Evolutionary conservation across 2,113 vertebrate genomes (phyloP).

Genomic region (Eudyptes chrysolophus): DNA sequence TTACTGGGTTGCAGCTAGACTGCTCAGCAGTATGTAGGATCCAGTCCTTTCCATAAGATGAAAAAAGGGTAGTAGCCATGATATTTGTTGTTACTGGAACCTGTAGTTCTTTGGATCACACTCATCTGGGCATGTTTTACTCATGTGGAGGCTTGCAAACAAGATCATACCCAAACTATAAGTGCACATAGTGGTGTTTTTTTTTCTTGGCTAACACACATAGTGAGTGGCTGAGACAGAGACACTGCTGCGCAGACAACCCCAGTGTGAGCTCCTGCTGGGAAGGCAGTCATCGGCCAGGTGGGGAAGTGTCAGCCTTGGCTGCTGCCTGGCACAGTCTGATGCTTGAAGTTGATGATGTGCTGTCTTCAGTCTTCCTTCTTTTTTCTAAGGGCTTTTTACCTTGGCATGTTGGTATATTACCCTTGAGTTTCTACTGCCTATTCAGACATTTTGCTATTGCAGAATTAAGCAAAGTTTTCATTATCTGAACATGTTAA

Average conservation of each 20-base stretch:
- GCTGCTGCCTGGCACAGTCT: neutral
- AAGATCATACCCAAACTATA: neutral
- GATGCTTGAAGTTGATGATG: neutral
- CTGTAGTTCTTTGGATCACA: neutral
- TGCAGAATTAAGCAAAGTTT: neutral
- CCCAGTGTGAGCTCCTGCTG: neutral
- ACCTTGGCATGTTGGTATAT: neutral
- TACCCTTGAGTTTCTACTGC: neutral
- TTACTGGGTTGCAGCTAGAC: neutral
- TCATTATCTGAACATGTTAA: neutral
- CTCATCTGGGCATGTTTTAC: neutral
- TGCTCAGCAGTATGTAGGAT: neutral
- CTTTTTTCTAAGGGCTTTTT: neutral
- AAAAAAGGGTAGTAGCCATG: neutral
- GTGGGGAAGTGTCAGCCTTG: neutral
- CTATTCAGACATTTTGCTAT: neutral
- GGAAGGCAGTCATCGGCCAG: neutral
- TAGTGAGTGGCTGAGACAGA: neutral
- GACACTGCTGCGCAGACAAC: neutral
- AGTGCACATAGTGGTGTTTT: rapidly evolving
- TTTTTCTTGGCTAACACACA: neutral
- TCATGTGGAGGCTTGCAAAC: neutral
- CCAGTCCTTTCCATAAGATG: neutral
- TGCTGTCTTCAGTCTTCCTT: neutral
- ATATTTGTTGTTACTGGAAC: neutral